Evolutionary conservation across 2,797 vertebrate genomes (phyloP), one percentile per base, ranked within the genome.

Genomic region (Sebastes steindachneri): DNA sequence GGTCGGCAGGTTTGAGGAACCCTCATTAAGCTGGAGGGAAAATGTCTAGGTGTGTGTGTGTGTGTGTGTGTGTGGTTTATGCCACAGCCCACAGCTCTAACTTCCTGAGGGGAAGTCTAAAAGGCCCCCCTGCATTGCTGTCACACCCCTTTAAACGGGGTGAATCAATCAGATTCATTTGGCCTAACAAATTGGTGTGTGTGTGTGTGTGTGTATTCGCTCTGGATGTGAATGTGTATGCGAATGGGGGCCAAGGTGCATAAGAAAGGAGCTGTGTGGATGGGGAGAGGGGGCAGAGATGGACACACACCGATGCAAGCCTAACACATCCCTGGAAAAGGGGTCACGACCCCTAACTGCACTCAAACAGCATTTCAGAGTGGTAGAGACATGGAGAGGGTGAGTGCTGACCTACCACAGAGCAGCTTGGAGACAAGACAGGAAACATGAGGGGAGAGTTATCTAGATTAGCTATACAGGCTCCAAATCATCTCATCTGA

Each of bases 161-260:
- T 58, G 87, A 91, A 95, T 94, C 94, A 94, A 93, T 95, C 92
- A 86, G 85, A 86, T 86, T 93, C 83, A 91, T 89, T 93, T 94
- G 86, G 88, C 87, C 86, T 81, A 90, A 93, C 87, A 93, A 93
- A 92, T 75, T 82, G 82, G 83, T 87, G 72, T 85, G 78, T 45
- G 41, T 45, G 37, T 45, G 41, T 45, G 79, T 83, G 69, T 79
- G 69, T 71, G 80, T 82, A 33, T 85, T 83, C 48, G n/a, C 71
- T 55, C 51, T 80, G 53, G 57, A 64, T 84, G 79, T 72, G 85
- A 84, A 81, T 81, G 78, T 59, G 57, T 59, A 29, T 59, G 57
- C 15, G 57, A 83, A 85, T 72, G 68, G 81, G 73, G 85, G 68
- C 71, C 74, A 86, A 83, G 89, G 89, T 93, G 88, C 88, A 92